Percentiles rank a stretch among this genome's conserved stretches.
These are phyloP conservation scores for Semotilus atromaculatus DNA, from an alignment of 2,797 vertebrate genomes.

Conservation along the genomic window DNA sequence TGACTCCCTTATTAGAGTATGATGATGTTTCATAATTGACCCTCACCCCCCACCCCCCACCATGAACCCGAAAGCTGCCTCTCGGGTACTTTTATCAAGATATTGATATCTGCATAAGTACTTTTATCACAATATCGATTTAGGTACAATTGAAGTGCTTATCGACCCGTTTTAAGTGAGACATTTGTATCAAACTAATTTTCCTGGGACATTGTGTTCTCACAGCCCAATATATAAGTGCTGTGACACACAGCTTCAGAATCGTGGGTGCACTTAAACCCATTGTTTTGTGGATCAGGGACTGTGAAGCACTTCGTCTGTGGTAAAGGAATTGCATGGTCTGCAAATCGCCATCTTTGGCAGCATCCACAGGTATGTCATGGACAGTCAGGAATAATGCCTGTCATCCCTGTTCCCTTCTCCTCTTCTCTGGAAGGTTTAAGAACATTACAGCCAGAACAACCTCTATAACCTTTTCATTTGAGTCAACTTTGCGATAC, in stretches of 20 bases:
- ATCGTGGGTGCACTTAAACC: neutral
- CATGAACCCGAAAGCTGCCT: slow-evolving; percentile 33
- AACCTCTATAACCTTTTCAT: neutral
- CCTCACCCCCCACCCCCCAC: too few species aligned
- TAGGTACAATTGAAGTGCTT: slow-evolving; percentile 24
- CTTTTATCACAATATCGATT: slow-evolving; percentile 47
- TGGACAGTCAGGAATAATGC: neutral
- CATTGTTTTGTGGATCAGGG: neutral
- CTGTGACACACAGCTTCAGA: slow-evolving; percentile 5
- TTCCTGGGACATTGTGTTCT: slow-evolving; percentile 25
- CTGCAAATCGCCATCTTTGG: neutral
- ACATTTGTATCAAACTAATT: slow-evolving; percentile 34
- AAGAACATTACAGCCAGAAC: neutral
- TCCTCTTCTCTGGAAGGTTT: neutral
- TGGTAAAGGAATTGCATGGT: neutral
- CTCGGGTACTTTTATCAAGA: slow-evolving; percentile 29
- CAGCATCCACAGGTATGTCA: slow-evolving; percentile 1
- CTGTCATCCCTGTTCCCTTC: neutral
- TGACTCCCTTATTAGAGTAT: slow-evolving; percentile 26
- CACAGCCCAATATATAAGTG: slow-evolving; percentile 18
- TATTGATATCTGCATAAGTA: slow-evolving; percentile 45
- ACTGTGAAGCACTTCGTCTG: neutral
- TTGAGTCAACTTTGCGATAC: neutral
- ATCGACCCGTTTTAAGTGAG: slow-evolving; percentile 34
- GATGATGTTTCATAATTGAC: slow-evolving; percentile 27